Percentiles rank a stretch among this genome's conserved stretches.
These are phyloP conservation scores for Choreutis nemorana DNA, from an alignment of 2,888 invertebrate genomes.

Conservation along the genomic window DNA sequence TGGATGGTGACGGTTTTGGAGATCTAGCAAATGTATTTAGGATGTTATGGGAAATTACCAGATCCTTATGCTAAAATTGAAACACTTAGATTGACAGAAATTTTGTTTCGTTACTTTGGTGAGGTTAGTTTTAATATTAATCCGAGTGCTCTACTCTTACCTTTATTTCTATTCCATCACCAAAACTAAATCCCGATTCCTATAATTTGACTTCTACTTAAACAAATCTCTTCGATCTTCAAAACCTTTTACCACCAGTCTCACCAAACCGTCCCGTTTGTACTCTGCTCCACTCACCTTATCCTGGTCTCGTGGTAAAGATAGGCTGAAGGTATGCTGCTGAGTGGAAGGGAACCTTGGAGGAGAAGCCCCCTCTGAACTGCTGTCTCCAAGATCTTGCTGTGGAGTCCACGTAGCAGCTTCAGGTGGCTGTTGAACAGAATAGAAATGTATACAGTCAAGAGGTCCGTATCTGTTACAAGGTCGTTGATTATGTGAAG, in stretches of 20 bases:
- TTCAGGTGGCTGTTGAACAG: neutral
- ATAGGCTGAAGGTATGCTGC: constrained; percentile 76
- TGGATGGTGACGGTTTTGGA: neutral
- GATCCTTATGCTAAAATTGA: neutral
- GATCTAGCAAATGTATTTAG: too few species aligned
- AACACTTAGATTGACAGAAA: neutral
- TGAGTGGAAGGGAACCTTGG: constrained; percentile 18
- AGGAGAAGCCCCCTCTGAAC: constrained; percentile 50
- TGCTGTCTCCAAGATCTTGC: constrained; percentile 80
- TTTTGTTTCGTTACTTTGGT: too few species aligned
- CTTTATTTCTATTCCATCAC: too few species aligned
- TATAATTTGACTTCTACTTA: too few species aligned
- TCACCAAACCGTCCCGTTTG: constrained; percentile 43
- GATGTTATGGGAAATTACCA: neutral
- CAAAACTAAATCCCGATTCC: too few species aligned
- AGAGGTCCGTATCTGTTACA: constrained; percentile 19
- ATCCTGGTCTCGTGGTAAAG: constrained; percentile 72
- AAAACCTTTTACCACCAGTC: too few species aligned
- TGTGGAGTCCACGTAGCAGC: constrained; percentile 80
- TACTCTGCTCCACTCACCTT: constrained; percentile 33
- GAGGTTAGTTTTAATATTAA: too few species aligned
- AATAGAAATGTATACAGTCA: too few species aligned
- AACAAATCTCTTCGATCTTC: constrained; percentile 3
- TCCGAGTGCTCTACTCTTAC: too few species aligned
- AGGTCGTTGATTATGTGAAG: neutral